These are phyloP conservation scores for Acrocephalus scirpaceus DNA, from an alignment of 2,797 vertebrate genomes.

Conservation along the genomic window DNA sequence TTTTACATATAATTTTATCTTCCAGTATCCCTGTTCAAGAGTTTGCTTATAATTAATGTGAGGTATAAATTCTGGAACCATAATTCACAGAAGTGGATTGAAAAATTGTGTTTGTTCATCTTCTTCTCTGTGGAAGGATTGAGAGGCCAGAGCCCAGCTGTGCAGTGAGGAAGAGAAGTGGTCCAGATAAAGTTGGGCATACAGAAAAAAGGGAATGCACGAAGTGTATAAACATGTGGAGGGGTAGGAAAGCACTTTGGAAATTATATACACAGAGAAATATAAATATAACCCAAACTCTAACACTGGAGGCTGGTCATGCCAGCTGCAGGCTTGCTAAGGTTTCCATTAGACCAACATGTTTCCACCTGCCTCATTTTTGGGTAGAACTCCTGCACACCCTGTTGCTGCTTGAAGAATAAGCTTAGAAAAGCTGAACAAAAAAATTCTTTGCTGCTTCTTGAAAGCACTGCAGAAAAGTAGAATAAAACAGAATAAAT, in stretches of 20 bases:
- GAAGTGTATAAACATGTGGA: not conserved
- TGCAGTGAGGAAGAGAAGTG: not conserved
- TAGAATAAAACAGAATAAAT: not conserved
- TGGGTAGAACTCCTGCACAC: not conserved
- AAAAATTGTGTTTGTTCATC: not conserved
- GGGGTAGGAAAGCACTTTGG: not conserved
- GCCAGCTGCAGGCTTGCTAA: not conserved
- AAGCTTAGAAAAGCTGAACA: not conserved
- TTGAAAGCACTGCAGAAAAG: not conserved
- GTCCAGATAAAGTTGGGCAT: not conserved
- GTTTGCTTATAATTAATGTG: not conserved
- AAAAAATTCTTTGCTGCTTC: conserved; percentile 1
- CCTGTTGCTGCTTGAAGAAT: not conserved
- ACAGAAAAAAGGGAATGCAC: not conserved
- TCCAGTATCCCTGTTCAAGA: not conserved
- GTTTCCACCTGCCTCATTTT: not conserved
- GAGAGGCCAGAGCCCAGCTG: not conserved
- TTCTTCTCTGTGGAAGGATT: not conserved
- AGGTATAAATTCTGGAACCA: not conserved
- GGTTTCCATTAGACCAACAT: not conserved
- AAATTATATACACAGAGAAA: not conserved
- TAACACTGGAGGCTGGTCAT: not conserved
- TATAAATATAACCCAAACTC: not conserved
- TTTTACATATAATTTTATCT: not conserved
- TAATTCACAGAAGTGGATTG: not conserved